Evolutionary conservation across 2,113 vertebrate genomes (phyloP), one percentile per base, ranked within the genome.

Genomic region (Cyprinodon variegatus): DNA sequence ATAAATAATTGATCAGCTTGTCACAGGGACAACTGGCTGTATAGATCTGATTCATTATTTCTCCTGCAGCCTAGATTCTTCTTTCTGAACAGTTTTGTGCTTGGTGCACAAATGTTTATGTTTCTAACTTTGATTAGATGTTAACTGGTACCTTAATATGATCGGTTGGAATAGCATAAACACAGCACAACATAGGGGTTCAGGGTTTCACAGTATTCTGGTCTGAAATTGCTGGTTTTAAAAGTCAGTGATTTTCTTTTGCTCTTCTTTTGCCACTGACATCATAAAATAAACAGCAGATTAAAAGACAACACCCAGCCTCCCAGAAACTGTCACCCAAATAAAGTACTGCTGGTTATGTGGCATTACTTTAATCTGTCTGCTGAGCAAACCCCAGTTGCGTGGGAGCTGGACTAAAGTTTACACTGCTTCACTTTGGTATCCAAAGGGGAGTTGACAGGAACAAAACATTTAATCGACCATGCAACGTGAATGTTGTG

Each of bases 1-100:
- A 76, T 90, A 40, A 88, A 89, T 88, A 83, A 87, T 88, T 61
- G 74, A 89, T 83, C 39, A 59, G 20, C 37, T 69, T 22, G 13
- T 69, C 72, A 68, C 22, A 4, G 46, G 57, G 46, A 40, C 76
- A 72, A 65, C 78, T 71, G 72, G 64, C 64, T 78, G 74, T 70
- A 75, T 79, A 73, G 68, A 74, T 74, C 65, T 71, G 78, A 82
- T 78, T 81, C 74, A 57, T 76, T 68, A 61, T 75, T n/a, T 57
- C 69, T 77, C 59, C 65, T 17, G 3, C 36, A 13, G 79, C 86
- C 81, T 74, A 83, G 70, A 79, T 87, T n/a, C 50, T 20, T 53
- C 50, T 53, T 14, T 53, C 50, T 53, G 50, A 53, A n/a, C 17
- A n/a, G 17, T 20, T 20, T 53, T 5, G 8, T 53, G 15, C 17